These are phyloP conservation scores for Drosophila tropicalis DNA, from an alignment of 1,140 invertebrate genomes.

Conservation along the genomic window DNA sequence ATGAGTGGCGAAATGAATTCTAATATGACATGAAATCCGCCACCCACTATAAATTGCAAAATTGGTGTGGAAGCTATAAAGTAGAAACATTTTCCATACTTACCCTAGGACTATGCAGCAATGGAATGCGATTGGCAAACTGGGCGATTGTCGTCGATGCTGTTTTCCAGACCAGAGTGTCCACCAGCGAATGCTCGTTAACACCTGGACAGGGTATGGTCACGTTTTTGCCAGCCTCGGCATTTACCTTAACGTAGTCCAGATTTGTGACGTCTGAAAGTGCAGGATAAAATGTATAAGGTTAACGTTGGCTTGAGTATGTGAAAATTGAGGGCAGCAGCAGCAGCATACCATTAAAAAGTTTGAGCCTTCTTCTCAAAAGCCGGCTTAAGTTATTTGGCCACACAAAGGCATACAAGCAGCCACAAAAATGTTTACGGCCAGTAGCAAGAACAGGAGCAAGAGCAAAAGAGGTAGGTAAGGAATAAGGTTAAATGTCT, in stretches of 20 bases:
- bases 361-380: conserved; percentile 35
- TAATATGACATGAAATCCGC: conserved; percentile 61
- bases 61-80: conserved; percentile 12
- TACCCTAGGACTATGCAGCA: conserved; percentile 81
- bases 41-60: neutral
- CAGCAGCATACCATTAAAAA: conserved; percentile 50
- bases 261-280: conserved; percentile 84
- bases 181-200: conserved; percentile 86
- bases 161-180: conserved; percentile 86
- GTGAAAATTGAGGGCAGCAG: neutral
- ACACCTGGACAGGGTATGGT: conserved; percentile 87
- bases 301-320: neutral
- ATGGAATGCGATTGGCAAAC: conserved; percentile 81
- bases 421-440: conserved; percentile 53
- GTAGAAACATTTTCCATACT: conserved; percentile 37
- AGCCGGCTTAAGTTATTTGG: conserved; percentile 57
- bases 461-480: neutral
- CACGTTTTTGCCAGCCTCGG: conserved; percentile 87
- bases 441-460: no score
- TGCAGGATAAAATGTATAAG: conserved; percentile 25
- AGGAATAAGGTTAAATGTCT: conserved; percentile 48
- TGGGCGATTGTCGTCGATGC: conserved; percentile 82
- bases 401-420: conserved; percentile 51
- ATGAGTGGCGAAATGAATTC: conserved; percentile 71
- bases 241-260: conserved; percentile 85